Conservation (phyloP, 2,888 invertebrate species). For the Scaptomyza flava region DNA sequence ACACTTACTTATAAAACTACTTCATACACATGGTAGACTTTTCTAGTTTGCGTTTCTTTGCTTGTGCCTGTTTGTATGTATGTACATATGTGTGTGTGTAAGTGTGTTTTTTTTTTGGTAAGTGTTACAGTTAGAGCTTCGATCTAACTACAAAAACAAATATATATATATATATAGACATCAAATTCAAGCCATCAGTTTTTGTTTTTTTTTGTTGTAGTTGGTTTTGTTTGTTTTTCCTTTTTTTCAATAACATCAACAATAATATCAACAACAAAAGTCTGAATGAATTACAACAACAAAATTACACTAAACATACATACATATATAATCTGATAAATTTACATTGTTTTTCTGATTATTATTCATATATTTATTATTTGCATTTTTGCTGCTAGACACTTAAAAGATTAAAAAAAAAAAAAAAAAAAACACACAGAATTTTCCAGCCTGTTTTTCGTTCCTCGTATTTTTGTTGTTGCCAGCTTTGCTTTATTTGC, state of each 20-base stretch:
- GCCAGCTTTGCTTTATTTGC: neutral
- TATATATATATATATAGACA: too few species aligned
- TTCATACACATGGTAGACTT: neutral
- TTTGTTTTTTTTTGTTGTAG: too few species aligned
- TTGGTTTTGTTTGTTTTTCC: too few species aligned
- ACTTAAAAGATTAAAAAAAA: conserved; percentile 15
- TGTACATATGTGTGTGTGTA: neutral
- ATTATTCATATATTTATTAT: conserved; percentile 17
- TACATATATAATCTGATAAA: conserved; percentile 11
- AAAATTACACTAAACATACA: conserved; percentile 25
- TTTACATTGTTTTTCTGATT: conserved; percentile 8
- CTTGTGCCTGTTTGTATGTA: too few species aligned
- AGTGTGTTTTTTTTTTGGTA: neutral
- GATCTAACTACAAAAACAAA: too few species aligned
- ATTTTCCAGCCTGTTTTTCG: conserved; percentile 13
- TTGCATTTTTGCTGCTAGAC: conserved; percentile 19
- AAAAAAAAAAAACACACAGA: conserved; percentile 1
- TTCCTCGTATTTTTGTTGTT: neutral
- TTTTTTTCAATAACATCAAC: too few species aligned
- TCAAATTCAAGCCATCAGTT: too few species aligned
- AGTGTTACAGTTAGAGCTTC: too few species aligned
- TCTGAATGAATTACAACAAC: too few species aligned
- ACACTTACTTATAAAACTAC: neutral
- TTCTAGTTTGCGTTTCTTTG: neutral
- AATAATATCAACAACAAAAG: too few species aligned